These are phyloP conservation scores for Sisyra terminalis DNA, from an alignment of 2,888 invertebrate genomes.

Conservation along the genomic window DNA sequence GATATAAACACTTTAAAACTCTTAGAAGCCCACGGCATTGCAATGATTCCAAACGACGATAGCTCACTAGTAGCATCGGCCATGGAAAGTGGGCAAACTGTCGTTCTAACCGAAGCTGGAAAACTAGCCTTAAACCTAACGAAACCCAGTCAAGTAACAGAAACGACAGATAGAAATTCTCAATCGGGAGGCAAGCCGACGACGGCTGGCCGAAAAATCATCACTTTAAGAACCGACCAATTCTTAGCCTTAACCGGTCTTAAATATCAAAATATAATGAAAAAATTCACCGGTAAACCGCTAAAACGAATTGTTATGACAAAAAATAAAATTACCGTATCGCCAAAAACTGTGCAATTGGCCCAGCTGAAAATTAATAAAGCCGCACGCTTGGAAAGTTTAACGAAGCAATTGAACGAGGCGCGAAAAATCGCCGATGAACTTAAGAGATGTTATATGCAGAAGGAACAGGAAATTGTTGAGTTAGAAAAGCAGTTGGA, in stretches of 20 bases:
- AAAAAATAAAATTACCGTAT: conserved; percentile 21
- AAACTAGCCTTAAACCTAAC: conserved; percentile 51
- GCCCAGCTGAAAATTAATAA: conserved; percentile 4
- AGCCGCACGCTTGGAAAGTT: conserved; percentile 14
- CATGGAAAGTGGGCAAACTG: conserved; percentile 70
- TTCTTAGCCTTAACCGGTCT: conserved; percentile 25
- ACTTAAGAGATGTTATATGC: conserved; percentile 21
- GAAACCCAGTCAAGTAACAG: conserved; percentile 24
- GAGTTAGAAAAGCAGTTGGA: conserved; percentile 22
- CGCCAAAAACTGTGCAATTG: conserved; percentile 13
- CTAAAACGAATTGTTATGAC: conserved; percentile 23
- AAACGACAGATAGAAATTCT: conserved; percentile 20
- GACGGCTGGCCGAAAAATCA: conserved; percentile 28
- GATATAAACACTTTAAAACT: conserved; percentile 39
- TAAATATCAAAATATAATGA: conserved; percentile 12
- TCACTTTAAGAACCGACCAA: conserved; percentile 34
- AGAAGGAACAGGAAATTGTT: conserved; percentile 23
- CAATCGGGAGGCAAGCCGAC: conserved; percentile 19
- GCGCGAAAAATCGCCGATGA: conserved; percentile 22
- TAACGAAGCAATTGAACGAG: conserved; percentile 22
- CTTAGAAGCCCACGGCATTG: conserved; percentile 72
- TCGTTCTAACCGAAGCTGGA: conserved; percentile 70
- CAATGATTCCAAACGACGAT: conserved; percentile 68
- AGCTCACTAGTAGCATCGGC: conserved; percentile 59
- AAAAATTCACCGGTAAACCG: conserved; percentile 15